These are phyloP conservation scores for Oreochromis grahami DNA, from an alignment of 2,797 vertebrate species.

Conservation along the genomic window DNA sequence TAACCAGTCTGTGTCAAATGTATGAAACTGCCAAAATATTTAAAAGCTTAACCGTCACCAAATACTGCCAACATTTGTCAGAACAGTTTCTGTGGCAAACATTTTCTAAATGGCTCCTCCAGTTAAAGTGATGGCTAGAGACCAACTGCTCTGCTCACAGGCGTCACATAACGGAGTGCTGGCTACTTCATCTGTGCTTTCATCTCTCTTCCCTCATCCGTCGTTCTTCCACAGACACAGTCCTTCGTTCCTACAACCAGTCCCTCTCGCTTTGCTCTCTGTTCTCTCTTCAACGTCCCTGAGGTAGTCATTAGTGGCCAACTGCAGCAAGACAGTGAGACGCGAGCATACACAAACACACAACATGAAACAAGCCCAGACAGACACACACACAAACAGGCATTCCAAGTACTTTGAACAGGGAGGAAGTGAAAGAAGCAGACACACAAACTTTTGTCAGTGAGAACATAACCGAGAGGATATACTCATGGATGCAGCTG, in stretches of 20 bases:
- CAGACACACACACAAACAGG: not conserved
- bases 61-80: not conserved
- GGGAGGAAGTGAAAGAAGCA: not conserved
- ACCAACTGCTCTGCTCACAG: not conserved
- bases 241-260: not conserved
- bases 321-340: not conserved
- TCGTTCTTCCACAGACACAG: not conserved
- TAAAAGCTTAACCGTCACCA: not conserved
- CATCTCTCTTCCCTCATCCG: not conserved
- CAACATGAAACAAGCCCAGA: not conserved
- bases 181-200: not conserved
- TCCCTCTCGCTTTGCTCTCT: not conserved
- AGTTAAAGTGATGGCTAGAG: not conserved
- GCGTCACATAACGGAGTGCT: not conserved
- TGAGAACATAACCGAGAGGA: not conserved
- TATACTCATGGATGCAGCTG: not conserved
- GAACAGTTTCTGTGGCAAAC: not conserved
- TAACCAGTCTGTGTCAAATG: not conserved
- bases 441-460: not conserved
- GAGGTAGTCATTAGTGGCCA: constrained; percentile 58
- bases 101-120: not conserved
- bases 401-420: not conserved
- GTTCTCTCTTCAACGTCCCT: constrained; percentile 18
- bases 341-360: not conserved
- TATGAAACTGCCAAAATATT: not conserved